A percentile compares a stretch with the other conserved stretches of the same genome.
These are phyloP conservation scores for Branchinecta sandiegonensis DNA, from an alignment of 2,888 invertebrate species.

Conservation along the genomic window DNA sequence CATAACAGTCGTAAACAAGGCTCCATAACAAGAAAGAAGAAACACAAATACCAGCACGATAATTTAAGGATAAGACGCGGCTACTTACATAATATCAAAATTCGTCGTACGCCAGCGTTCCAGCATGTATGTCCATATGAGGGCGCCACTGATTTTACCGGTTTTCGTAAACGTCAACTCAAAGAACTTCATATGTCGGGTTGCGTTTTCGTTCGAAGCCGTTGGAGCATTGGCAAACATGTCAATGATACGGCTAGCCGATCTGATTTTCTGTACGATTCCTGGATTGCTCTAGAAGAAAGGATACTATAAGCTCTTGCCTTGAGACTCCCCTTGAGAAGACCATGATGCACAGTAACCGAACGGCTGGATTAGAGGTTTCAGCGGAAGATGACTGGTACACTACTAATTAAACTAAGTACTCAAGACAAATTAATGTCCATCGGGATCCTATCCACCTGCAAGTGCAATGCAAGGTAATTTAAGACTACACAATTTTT, in stretches of 20 bases:
- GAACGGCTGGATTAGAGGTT: too few relatives aligned
- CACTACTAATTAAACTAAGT: too few relatives aligned
- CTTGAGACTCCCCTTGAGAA: too few relatives aligned
- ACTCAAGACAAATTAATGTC: too few relatives aligned
- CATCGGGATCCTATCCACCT: too few relatives aligned
- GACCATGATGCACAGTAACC: too few relatives aligned
- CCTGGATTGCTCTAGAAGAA: constrained; percentile 33
- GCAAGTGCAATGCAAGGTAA: too few relatives aligned
- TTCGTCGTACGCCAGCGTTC: constrained; percentile 72
- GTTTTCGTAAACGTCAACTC: constrained; percentile 69
- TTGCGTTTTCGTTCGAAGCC: constrained; percentile 67
- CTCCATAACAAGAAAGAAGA: too few relatives aligned
- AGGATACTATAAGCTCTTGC: not conserved
- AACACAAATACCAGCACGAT: too few relatives aligned
- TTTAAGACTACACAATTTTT: too few relatives aligned
- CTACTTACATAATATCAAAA: constrained; percentile 15
- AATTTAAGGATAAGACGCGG: not conserved
- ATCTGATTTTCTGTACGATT: constrained; percentile 42
- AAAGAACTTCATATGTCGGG: constrained; percentile 61
- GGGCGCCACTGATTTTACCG: constrained; percentile 75
- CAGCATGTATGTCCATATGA: constrained; percentile 67
- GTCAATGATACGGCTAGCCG: constrained; percentile 54
- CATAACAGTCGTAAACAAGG: too few relatives aligned
- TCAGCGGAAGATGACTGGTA: too few relatives aligned
- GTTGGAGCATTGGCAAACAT: constrained; percentile 71